phyloP scores from a whole-genome alignment of 2,797 vertebrate genomes.

The Chaetophractus vellerosus region DNA sequence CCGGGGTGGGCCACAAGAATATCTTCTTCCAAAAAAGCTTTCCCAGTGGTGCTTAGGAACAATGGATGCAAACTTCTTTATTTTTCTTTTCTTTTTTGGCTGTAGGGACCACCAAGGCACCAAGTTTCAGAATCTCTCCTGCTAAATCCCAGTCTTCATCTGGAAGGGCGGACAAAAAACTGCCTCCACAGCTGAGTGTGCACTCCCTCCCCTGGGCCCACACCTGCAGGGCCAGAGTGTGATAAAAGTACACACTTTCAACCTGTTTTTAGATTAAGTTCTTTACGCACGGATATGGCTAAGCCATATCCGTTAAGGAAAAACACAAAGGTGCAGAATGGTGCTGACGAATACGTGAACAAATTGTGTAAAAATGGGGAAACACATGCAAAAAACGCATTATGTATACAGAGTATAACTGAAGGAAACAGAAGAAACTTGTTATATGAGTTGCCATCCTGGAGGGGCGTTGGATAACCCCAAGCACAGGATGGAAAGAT shows the following conservation, averaged over 20 bases:
- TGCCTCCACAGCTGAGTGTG: fast-evolving
- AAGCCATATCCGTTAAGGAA: background rate
- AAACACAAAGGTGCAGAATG: background rate
- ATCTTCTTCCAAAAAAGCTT: background rate
- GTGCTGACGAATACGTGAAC: background rate
- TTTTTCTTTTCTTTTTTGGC: background rate
- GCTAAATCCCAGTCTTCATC: background rate
- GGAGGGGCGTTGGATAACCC: background rate
- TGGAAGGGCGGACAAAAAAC: fast-evolving
- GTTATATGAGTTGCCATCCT: background rate
- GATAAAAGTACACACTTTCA: background rate
- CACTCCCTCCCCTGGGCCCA: background rate
- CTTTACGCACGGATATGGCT: background rate
- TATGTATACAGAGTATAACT: background rate
- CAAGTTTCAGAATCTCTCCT: background rate
- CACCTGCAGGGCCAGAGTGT: background rate
- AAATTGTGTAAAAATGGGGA: background rate
- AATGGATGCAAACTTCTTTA: background rate
- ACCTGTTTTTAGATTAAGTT: background rate
- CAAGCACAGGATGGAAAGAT: background rate
- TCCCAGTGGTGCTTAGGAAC: background rate
- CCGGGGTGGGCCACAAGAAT: fast-evolving
- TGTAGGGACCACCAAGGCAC: background rate
- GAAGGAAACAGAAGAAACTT: background rate
- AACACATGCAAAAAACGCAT: background rate